Base-by-base conservation (phyloP, 2,113 vertebrate species). In the Cavia porcellus region DNA sequence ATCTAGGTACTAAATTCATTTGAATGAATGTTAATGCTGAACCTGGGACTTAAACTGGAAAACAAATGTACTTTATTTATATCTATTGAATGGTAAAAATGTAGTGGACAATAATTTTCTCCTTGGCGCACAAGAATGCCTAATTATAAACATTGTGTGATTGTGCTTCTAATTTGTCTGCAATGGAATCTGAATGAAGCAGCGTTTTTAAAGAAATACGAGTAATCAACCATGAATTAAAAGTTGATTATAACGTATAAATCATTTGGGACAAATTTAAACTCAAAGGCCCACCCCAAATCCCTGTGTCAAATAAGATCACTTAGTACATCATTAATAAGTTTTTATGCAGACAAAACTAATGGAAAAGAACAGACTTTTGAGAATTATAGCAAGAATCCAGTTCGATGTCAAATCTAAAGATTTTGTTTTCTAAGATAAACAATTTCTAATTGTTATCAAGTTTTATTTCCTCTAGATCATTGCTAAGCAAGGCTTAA, bases 201-300 rank as follows among this genome's bases (percentile, higher is more conserved):
- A 93, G 8, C 75, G 82, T 95, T 94, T 91, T 84, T 82, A 94
- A 89, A 72, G 50, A 86, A 96, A 57, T 74, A 92, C n/a, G 81
- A 32, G 50, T 84, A 96, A 90, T 96, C 96, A 90, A 86, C 82
- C 62, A 81, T 85, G 38, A 61, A 97, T 96, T 92, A 86, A 94
- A 90, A 97, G 74, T 70, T 94, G 86, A 90, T 61, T 35, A 79
- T 95, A 96, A 84, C 38, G 81, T 70, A 92, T 94, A 92, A 91
- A 94, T 97, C 72, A 95, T 97, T 97, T 91, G 68, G 72, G 83
- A 83, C 84, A 97, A 91, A 83, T 84, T 96, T 96, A 95, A 96
- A 88, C 93, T 64, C 64, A 90, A 86, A 92, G 68, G 19, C 59
- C 57, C 88, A 55, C 87, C 89, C 70, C 47, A 95, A 94, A 91